Evolutionary conservation across 2,797 vertebrate genomes (phyloP), one percentile per base, ranked within the genome.

Genomic region (Tokudaia muenninki): DNA sequence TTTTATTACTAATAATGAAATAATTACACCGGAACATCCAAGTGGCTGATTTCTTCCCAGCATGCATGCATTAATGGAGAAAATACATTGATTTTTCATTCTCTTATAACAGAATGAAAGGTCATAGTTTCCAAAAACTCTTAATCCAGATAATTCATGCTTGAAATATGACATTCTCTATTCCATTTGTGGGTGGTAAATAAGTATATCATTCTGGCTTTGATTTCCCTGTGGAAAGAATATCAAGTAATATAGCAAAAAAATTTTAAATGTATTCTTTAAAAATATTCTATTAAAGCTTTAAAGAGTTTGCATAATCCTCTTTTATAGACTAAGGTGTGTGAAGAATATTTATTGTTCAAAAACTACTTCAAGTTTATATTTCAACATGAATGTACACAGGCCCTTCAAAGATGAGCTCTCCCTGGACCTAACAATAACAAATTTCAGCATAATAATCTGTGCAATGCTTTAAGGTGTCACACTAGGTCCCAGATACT

Each of bases 241-340:
- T 97, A 90, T 83, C 97, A 99, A 98, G 97, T 97, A 98, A 98
- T 92, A 65, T 80, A 98, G n/a, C n/a, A 72, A 72, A 72, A 97
- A 93, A 95, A 98, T 63, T 98, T 98, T 97, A 98, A 98, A 98
- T 90, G 86, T 89, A 65, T 98, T 87, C 47, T 87, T 72, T 98
- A 95, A 98, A 94, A 96, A 97, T 94, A 59, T 96, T 97, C 91
- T 97, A 98, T 98, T 97, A 98, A 98, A 98, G 98, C 52, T 94
- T 97, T 97, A 97, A 98, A 96, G 92, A 98, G 94, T 94, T 44
- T 26, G 75, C 95, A 94, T 97, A 98, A 99, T 98, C 97, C 97
- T 98, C 88, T 97, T 98, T 98, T 98, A 98, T 97, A 96, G 96
- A 98, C 96, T 98, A 96, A 94, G 65, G 87, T 37, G 63, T 92